A percentile compares a stretch with the other conserved stretches of the same genome.
phyloP scores from a whole-genome alignment of 92 coral and sea anemone genomes.

The Parazoanthus swiftii region DNA sequence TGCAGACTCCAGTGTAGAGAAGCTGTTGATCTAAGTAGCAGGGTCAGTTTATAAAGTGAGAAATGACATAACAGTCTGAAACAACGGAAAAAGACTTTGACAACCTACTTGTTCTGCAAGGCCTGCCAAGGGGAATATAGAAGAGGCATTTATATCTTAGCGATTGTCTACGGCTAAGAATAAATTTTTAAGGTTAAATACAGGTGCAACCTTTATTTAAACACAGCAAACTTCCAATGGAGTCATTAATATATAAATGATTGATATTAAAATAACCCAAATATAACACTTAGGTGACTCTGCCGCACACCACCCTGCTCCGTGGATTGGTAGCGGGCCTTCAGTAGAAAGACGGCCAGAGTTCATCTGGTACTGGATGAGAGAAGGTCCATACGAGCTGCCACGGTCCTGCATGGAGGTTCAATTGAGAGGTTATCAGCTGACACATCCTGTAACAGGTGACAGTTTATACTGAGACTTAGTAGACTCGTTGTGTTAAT shows the following conservation, averaged over 20 bases:
- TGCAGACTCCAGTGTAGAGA: neutral
- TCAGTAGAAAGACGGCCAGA: slow-evolving; percentile 59
- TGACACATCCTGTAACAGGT: neutral
- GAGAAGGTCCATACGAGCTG: slow-evolving; percentile 67
- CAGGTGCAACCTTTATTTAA: no score
- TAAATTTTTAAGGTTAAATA: no score
- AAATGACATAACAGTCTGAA: neutral
- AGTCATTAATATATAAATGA: no score
- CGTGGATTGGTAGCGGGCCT: slow-evolving; percentile 66
- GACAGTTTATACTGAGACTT: neutral
- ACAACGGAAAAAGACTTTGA: neutral
- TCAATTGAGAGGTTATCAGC: slow-evolving; percentile 56
- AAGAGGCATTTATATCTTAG: no score
- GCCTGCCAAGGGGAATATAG: no score
- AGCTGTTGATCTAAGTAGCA: neutral
- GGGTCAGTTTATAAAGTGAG: no score
- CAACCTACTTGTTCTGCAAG: no score
- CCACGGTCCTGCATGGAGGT: slow-evolving; percentile 75
- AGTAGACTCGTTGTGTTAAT: no score
- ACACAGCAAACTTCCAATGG: neutral
- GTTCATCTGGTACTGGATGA: slow-evolving; percentile 87
- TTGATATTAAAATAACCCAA: neutral
- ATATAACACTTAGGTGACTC: neutral
- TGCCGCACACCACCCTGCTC: slow-evolving; percentile 69
- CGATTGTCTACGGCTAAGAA: no score